phyloP scores from a whole-genome alignment of 2,888 invertebrate genomes.

The Bombylius major region DNA sequence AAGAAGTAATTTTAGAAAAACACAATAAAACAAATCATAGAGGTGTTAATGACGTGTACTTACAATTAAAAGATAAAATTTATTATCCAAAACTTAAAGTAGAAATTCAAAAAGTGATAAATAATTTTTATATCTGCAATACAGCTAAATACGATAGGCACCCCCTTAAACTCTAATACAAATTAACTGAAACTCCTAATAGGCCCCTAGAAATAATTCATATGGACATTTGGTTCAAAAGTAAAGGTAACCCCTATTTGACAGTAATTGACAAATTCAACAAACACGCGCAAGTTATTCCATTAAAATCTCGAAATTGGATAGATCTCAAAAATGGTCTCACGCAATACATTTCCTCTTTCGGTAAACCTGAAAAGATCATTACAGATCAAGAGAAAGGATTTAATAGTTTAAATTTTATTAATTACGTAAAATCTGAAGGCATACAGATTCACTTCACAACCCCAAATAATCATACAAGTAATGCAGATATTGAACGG shows the following conservation, averaged over 20 bases:
- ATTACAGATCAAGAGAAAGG: neutral
- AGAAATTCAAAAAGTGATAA: conserved; percentile 5
- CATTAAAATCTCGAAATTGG: conserved; percentile 2
- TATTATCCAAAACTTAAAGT: conserved; percentile 3
- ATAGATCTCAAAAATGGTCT: conserved; percentile 1
- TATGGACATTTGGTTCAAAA: conserved; percentile 6
- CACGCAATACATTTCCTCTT: conserved; percentile 7
- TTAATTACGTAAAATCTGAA: too few relatives aligned
- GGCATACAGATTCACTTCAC: too few relatives aligned
- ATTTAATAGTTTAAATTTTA: too few relatives aligned
- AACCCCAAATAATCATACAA: too few relatives aligned
- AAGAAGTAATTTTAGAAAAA: neutral
- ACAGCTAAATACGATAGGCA: conserved; percentile 7
- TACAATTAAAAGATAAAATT: conserved; percentile 1
- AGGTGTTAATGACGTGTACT: conserved; percentile 4
- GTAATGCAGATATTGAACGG: too few relatives aligned
- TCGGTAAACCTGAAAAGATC: conserved; percentile 9
- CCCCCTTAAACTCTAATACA: conserved; percentile 5
- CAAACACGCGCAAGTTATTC: conserved; percentile 3
- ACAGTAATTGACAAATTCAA: conserved; percentile 7
- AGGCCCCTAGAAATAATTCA: conserved; percentile 2
- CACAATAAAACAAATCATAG: conserved; percentile 5
- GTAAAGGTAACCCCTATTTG: neutral
- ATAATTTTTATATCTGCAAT: conserved; percentile 7
- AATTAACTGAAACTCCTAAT: conserved; percentile 3